Evolutionary conservation across 2,113 vertebrate species (phyloP), one percentile per base, ranked within the genome.

Genomic region (Alaudala cheleensis): DNA sequence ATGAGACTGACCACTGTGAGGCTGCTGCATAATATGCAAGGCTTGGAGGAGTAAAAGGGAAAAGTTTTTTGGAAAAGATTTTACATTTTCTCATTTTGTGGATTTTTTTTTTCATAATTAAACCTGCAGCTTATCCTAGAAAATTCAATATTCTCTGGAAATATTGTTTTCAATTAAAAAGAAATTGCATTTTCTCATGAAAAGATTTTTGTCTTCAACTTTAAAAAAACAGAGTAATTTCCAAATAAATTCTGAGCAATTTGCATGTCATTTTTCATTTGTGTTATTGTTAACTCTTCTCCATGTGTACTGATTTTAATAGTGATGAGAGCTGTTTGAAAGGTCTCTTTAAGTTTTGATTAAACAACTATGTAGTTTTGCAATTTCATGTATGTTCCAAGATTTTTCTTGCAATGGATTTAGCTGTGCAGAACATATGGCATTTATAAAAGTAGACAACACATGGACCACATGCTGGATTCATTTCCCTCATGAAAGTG

Each of bases 11-110:
- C 98, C 98, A 98, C 98, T 98, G 97, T 98, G 98, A 98, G 93
- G 97, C 98, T 98, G 98, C 97, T 96, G 98, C 98, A 98, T 98
- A 97, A 97, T 97, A 98, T 98, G 98, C 98, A 99, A 99, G 98
- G 98, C 98, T 98, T 98, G 97, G 97, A 97, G 97, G 91, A 98
- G 96, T 96, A 96, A 66, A 96, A 95, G 77, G 81, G 97, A 97
- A 88, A 87, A 71, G 71, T 61, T 53, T 85, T 91, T 95, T 94
- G 66, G 66, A 95, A 90, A 90, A 87, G 87, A 85, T 92, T 90
- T 94, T 54, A 50, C 31, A 28, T 94, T 97, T 96, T 96, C 74
- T 23, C 4, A 0, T 57, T 92, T 90, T 37, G 20, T 12, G 14
- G 6, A 19, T 25, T 71, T 73, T 76, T 66, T 60, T 89, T 76